These are phyloP conservation scores for Adelphocoris suturalis DNA, from an alignment of 2,888 invertebrate genomes.

Conservation along the genomic window DNA sequence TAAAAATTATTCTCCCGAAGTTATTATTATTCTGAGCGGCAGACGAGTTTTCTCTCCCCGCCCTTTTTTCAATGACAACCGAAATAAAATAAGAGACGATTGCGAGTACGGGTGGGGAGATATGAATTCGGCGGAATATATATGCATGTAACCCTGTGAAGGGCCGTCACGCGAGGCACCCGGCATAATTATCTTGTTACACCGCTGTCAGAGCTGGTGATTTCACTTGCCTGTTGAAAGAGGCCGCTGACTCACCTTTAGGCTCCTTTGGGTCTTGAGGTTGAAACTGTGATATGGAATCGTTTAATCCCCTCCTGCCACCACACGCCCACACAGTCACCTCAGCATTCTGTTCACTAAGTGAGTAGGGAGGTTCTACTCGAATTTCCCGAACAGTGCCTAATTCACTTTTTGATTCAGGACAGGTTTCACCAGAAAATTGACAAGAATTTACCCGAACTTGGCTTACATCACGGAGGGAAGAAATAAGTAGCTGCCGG, in stretches of 20 bases:
- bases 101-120: background rate
- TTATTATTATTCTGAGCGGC: background rate
- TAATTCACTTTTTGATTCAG: too few relatives aligned
- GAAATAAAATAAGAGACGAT: slow-evolving; percentile 20
- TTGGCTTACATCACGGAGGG: too few relatives aligned
- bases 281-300: slow-evolving; percentile 7
- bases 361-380: too few relatives aligned
- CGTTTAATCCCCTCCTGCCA: background rate
- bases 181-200: slow-evolving; percentile 21
- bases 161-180: slow-evolving; percentile 26
- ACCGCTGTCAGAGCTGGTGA: slow-evolving; percentile 34
- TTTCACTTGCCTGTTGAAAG: slow-evolving; percentile 31
- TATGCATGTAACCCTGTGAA: slow-evolving; percentile 25
- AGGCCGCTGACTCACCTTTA: slow-evolving; percentile 20
- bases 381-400: too few relatives aligned
- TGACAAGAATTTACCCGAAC: too few relatives aligned
- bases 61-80: slow-evolving; percentile 8
- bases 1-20: background rate
- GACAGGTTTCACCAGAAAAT: too few relatives aligned
- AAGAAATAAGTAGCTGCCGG: too few relatives aligned
- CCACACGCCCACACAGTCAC: too few relatives aligned
- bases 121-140: background rate
- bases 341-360: too few relatives aligned
- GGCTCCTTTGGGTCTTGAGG: background rate
- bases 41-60: background rate